Base-by-base conservation (phyloP, 2,113 vertebrate genomes). In the Sterrhoptilus dennistouni region DNA sequence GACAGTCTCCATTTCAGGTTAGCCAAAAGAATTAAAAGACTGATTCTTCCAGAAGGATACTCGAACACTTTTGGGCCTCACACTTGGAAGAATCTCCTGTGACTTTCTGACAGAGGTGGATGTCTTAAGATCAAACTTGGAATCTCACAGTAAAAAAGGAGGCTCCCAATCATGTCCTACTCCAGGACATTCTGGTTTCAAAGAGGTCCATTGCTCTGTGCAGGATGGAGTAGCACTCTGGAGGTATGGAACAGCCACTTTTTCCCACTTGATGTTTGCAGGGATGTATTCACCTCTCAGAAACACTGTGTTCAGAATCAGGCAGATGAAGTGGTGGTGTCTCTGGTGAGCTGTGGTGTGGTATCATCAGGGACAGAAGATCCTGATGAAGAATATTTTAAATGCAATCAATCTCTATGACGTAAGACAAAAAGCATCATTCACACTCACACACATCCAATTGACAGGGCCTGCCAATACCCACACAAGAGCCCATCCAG, bases 371-470 rank as follows among this genome's bases (percentile, higher is more conserved):
- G 72, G 59, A 81, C 54, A 88, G 83, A 89, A 86, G 78, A 86
- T 53, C 76, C 22, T 57, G 47, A 81, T 3, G 14, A 50, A 74
- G 60, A 80, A 74, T 83, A 25, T 93, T 97, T 96, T 76, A 85
- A 93, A 86, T 49, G 63, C 38, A 54, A 19, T 86, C 85, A 76
- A 29, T 81, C n/a, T 92, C 28, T 66, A 33, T 92, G 87, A 89
- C 40, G 83, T 91, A 87, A 95, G 91, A 85, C 50, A 83, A 90
- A 95, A 96, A 80, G 8, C 85, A 77, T 93, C 44, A 64, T 87
- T 90, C 77, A 35, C 56, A 70, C 17, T 83, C 0, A 0, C n/a
- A 64, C 60, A 85, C 38, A 66, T 88, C 69, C 91, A 93, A 14
- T 23, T 87, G 94, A 69, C 90, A 93, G 84, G 89, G 47, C 16